Conservation (phyloP, 2,888 invertebrate genomes). For the Luperina nickerlii region DNA sequence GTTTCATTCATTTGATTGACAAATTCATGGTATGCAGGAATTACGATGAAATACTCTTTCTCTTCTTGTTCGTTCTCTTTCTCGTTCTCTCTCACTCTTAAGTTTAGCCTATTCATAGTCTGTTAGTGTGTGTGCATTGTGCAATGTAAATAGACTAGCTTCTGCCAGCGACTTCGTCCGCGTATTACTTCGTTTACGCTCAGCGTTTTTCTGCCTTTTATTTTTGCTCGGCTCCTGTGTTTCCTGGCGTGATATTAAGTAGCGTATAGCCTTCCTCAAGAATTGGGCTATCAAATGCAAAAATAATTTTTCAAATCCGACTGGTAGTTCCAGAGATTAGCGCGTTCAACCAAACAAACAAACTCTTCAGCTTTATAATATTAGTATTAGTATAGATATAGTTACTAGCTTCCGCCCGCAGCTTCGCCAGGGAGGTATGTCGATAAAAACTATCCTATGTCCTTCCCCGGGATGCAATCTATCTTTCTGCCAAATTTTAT, state of each 20-base stretch:
- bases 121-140: not conserved
- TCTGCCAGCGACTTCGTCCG: too few relatives aligned
- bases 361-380: too few relatives aligned
- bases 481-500: too few relatives aligned
- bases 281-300: not conserved
- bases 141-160: too few relatives aligned
- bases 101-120: not conserved
- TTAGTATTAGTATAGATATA: too few relatives aligned
- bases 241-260: not conserved
- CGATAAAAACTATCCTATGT: too few relatives aligned
- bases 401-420: too few relatives aligned
- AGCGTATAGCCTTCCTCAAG: not conserved
- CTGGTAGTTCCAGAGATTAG: too few relatives aligned
- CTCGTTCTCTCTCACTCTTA: not conserved
- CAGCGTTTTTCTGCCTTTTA: too few relatives aligned
- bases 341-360: too few relatives aligned
- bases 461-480: too few relatives aligned
- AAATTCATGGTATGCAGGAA: not conserved
- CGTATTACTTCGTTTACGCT: not conserved
- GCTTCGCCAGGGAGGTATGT: too few relatives aligned
- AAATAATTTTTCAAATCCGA: not conserved
- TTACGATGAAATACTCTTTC: not conserved
- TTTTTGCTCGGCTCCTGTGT: not conserved
- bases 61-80: not conserved
- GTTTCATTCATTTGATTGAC: slow-evolving; percentile 2